Evolutionary conservation across 2,888 invertebrate species (phyloP), one percentile per base, ranked within the genome.

Genomic region (Baccha elongata): DNA sequence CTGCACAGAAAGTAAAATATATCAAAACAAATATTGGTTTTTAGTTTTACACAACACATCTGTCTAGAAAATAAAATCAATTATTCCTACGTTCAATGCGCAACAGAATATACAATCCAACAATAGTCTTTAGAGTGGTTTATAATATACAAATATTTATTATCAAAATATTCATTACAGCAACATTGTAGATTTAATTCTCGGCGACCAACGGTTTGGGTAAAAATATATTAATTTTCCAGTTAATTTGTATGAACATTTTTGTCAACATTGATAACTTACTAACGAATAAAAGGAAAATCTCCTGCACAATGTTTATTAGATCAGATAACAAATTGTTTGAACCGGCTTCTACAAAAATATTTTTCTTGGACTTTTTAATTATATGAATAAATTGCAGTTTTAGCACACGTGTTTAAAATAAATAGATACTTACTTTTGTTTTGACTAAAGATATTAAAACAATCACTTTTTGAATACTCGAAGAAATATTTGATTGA

Each of bases 341-440:
- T n/a, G n/a, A n/a, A n/a, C n/a, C n/a, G n/a, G n/a, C n/a, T n/a
- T n/a, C n/a, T n/a, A n/a, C n/a, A n/a, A n/a, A n/a, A n/a, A n/a
- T n/a, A n/a, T n/a, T n/a, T n/a, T n/a, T n/a, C n/a, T n/a, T n/a
- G 4, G 21, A 35, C 11, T 35, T 58, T 10, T 23, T 17, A 19
- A 15, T 10, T 23, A 40, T 11, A 1, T n/a, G 2, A 50, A 23
- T 10, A 5, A 26, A 8, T 10, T 26, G 13, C 7, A 29, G 8
- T 13, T 58, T 6, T 35, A n/a, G n/a, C 35, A 58, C 80, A 81
- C 69, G 74, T 81, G 75, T 81, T 74, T 62, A 69, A 29, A 37
- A n/a, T 17, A 15, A 2, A 6, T 53, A 19, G 17, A 32, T 32
- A 81, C 80, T 75, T 75, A 81, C 69, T 81, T 79, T 80, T 73